phyloP scores from a whole-genome alignment of 2,113 vertebrate genomes.

The Tetrao urogallus region DNA sequence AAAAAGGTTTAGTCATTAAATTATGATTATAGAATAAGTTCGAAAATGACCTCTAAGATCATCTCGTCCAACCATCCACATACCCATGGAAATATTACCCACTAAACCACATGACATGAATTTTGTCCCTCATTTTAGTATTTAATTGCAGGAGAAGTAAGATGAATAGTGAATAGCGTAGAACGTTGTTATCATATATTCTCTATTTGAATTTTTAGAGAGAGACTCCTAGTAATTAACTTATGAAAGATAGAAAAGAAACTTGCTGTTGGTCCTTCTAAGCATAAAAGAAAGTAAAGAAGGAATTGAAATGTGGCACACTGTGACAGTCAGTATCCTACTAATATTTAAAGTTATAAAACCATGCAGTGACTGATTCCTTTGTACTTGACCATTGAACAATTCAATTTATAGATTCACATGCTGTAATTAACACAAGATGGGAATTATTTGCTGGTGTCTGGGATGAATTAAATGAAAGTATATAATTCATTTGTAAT shows the following conservation, averaged over 20 bases:
- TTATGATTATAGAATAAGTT: no score
- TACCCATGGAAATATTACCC: background rate
- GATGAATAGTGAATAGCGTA: no score
- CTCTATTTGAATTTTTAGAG: no score
- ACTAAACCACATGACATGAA: no score
- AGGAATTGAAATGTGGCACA: background rate
- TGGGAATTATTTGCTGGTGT: background rate
- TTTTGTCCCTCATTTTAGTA: no score
- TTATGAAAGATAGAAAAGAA: background rate
- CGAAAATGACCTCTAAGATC: no score
- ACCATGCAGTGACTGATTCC: background rate
- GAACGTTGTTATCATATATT: no score
- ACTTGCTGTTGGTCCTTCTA: background rate
- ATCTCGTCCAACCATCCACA: background rate
- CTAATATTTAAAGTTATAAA: background rate
- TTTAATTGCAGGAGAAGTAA: no score
- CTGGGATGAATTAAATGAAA: background rate
- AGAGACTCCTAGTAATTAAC: background rate
- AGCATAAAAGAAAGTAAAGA: background rate
- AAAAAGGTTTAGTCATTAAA: background rate
- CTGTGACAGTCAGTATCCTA: background rate
- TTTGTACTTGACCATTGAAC: constrained; percentile 17
- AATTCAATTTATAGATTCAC: constrained; percentile 41
- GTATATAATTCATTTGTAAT: background rate
- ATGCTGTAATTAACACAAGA: background rate